These are phyloP conservation scores for Phasianus colchicus DNA, from an alignment of 2,113 vertebrate species.

Conservation along the genomic window DNA sequence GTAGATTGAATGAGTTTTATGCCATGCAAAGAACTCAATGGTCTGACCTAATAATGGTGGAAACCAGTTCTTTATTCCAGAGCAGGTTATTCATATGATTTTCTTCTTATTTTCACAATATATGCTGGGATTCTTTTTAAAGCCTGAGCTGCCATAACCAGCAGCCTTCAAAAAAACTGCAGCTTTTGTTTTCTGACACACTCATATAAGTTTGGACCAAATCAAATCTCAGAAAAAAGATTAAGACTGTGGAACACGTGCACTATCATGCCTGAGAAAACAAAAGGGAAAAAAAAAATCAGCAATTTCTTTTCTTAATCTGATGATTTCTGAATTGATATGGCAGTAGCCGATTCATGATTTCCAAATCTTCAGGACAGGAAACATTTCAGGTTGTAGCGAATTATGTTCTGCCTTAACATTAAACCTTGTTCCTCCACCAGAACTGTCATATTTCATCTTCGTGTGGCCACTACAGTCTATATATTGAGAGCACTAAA, in stretches of 20 bases:
- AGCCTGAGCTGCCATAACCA: background rate
- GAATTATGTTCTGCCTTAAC: background rate
- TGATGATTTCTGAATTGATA: background rate
- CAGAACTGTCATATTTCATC: background rate
- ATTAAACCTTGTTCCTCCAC: background rate
- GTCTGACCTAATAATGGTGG: background rate
- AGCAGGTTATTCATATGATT: background rate
- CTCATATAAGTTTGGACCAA: background rate
- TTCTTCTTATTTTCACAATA: background rate
- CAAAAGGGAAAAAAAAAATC: background rate
- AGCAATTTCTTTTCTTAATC: background rate
- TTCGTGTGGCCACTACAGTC: background rate
- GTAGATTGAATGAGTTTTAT: background rate
- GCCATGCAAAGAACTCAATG: background rate
- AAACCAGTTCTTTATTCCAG: background rate
- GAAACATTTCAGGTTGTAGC: background rate
- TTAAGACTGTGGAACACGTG: background rate
- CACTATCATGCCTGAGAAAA: background rate
- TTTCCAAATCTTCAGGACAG: background rate
- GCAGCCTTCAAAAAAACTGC: background rate
- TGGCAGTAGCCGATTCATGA: background rate
- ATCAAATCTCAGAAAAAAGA: background rate
- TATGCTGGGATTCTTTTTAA: background rate
- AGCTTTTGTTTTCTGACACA: background rate
- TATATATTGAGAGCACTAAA: background rate